Conservation (phyloP, 1,140 invertebrate species). For the Eubasilissa regina region DNA sequence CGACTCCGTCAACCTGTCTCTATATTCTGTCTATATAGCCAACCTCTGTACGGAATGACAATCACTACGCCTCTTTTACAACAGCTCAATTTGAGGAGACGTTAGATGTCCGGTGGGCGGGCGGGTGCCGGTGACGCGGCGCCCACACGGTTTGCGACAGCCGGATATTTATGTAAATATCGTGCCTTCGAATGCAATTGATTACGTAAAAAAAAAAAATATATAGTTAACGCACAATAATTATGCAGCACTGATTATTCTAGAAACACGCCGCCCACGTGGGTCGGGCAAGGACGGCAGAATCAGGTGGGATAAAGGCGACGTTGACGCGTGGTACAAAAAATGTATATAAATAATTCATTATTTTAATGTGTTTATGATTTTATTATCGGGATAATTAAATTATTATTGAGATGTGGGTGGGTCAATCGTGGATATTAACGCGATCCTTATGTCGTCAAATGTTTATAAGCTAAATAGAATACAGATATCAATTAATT, state of each 20-base stretch:
- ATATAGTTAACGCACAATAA: conserved; percentile 15
- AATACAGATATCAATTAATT: too few relatives aligned
- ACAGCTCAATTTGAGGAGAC: too few relatives aligned
- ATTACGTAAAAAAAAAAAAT: conserved; percentile 23
- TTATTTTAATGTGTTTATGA: neutral
- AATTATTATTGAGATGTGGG: too few relatives aligned
- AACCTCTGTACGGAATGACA: too few relatives aligned
- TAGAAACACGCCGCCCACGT: conserved; percentile 13
- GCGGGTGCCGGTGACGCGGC: neutral
- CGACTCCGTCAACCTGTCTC: too few relatives aligned
- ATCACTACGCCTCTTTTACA: too few relatives aligned
- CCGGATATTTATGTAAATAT: conserved; percentile 37
- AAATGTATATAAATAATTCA: conserved; percentile 37
- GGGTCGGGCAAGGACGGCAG: conserved; percentile 15
- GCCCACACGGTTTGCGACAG: conserved; percentile 13
- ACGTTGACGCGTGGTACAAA: conserved; percentile 13
- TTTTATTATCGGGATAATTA: too few relatives aligned
- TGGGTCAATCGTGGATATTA: too few relatives aligned
- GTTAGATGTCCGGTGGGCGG: too few relatives aligned
- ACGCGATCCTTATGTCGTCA: too few relatives aligned
- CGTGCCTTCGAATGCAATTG: conserved; percentile 1
- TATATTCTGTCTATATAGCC: too few relatives aligned
- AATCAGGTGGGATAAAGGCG: conserved; percentile 9
- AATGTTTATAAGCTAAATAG: too few relatives aligned
- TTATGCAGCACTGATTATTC: conserved; percentile 32